Conservation (phyloP, 2,888 invertebrate genomes). For the Pogonocherus hispidulus region DNA sequence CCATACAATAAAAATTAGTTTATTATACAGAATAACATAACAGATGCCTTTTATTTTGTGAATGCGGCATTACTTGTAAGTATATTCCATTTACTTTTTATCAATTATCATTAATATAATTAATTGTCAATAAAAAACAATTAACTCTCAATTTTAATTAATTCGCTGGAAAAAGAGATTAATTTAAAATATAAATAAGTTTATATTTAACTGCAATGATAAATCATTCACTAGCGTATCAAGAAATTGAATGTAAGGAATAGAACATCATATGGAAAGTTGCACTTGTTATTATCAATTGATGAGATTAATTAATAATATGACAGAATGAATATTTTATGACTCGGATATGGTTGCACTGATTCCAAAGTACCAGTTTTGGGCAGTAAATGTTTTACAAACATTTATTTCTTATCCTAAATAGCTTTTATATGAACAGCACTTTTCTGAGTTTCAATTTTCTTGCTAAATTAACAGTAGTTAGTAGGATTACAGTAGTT, state of each 20-base stretch:
- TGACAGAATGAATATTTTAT: no score
- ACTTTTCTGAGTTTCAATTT: no score
- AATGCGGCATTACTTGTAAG: background rate
- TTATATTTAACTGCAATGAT: background rate
- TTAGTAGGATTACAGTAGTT: no score
- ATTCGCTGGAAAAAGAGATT: background rate
- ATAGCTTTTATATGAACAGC: no score
- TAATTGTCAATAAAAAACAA: slow-evolving; percentile 2
- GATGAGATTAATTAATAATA: no score
- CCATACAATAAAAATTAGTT: background rate
- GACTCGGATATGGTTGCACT: no score
- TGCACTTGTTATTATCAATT: no score
- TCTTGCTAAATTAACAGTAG: no score
- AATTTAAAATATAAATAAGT: background rate
- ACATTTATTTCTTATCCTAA: no score
- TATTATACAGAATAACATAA: background rate
- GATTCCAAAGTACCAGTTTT: background rate
- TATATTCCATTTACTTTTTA: no score
- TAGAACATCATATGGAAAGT: no score
- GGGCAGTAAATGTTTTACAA: no score
- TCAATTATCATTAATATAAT: background rate
- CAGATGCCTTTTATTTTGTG: background rate
- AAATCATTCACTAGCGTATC: background rate
- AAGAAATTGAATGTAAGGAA: background rate
- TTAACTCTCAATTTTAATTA: background rate